These are phyloP conservation scores for Aix galericulata DNA, from an alignment of 2,113 vertebrate genomes.

Conservation along the genomic window DNA sequence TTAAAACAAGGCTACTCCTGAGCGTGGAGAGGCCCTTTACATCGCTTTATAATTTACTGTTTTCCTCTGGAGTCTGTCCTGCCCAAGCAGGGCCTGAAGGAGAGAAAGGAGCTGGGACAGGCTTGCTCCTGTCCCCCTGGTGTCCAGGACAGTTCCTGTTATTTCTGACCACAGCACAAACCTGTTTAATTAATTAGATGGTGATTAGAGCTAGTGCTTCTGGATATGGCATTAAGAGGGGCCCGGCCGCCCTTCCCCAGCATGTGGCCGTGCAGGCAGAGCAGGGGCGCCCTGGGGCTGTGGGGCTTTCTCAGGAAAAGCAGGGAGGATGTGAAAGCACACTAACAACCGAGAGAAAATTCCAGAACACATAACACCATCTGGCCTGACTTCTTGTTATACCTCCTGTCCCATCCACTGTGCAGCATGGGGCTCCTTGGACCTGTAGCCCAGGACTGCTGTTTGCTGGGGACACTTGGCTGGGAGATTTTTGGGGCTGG, in stretches of 20 bases:
- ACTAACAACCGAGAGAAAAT: background rate
- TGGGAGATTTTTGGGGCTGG: background rate
- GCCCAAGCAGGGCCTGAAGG: background rate
- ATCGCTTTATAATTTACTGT: background rate
- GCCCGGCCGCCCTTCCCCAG: too few relatives aligned
- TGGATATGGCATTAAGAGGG: background rate
- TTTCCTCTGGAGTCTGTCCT: background rate
- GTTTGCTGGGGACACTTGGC: background rate
- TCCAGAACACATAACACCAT: background rate
- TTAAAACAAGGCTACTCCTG: background rate
- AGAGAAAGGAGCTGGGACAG: background rate
- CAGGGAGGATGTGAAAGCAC: background rate
- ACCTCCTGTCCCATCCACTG: background rate
- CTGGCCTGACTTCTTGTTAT: background rate
- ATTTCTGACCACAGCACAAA: too few relatives aligned
- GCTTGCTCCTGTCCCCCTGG: too few relatives aligned
- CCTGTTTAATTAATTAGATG: background rate
- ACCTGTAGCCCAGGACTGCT: background rate
- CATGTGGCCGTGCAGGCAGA: background rate
- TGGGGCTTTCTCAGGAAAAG: background rate
- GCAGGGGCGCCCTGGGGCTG: background rate
- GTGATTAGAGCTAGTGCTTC: background rate
- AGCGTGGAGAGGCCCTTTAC: background rate
- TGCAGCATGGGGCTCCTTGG: rapidly evolving
- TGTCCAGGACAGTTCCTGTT: background rate